Conservation (phyloP, 2,797 vertebrate species). For the Nothura maculosa region DNA sequence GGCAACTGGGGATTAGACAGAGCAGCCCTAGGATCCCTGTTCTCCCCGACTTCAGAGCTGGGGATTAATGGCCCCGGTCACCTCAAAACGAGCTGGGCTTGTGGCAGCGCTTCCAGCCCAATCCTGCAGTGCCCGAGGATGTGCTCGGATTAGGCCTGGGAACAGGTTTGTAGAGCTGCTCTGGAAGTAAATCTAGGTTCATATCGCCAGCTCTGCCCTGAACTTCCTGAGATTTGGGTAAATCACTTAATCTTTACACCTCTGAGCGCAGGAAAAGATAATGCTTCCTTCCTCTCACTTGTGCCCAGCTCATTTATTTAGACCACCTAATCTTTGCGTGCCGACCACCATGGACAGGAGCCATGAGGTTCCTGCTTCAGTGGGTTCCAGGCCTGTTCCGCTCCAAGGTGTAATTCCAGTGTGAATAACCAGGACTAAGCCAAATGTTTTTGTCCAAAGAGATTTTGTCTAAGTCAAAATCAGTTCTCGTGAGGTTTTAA, state of each 20-base stretch:
- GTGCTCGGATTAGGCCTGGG: background rate
- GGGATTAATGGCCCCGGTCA: background rate
- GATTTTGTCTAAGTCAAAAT: background rate
- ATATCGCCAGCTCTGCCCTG: background rate
- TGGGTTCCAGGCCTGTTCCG: background rate
- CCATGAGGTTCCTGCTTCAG: background rate
- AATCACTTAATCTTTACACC: background rate
- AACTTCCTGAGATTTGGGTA: background rate
- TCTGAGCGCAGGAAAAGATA: background rate
- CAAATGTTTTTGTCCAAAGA: background rate
- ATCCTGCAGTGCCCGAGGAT: background rate
- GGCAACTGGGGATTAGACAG: background rate
- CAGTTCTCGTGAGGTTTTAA: background rate
- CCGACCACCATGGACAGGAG: background rate
- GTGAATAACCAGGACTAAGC: background rate
- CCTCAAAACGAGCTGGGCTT: background rate
- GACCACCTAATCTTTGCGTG: rapidly evolving
- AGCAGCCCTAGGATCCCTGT: background rate
- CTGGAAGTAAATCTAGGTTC: background rate
- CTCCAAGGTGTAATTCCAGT: background rate
- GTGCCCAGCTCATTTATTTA: background rate
- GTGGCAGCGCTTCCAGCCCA: background rate
- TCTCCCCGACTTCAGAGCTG: background rate
- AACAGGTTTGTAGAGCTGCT: background rate
- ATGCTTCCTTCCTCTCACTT: background rate